These are phyloP conservation scores for Oryzias dopingdopingensis DNA, from an alignment of 2,797 vertebrate species.

Conservation along the genomic window DNA sequence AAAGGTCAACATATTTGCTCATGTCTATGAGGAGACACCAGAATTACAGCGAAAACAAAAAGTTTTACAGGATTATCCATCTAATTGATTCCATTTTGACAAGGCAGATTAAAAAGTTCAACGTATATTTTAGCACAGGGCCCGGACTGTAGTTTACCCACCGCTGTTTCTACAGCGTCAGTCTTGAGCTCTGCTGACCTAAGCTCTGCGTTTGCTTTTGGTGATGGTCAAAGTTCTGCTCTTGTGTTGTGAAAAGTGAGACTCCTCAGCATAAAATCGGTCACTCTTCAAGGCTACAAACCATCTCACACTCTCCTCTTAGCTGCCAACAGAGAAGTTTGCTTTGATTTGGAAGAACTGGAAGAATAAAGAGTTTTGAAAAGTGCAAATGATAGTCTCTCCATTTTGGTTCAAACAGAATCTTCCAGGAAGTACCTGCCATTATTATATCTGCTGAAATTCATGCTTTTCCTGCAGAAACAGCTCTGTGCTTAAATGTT, in stretches of 20 bases:
- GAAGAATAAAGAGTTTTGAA: slow-evolving; percentile 2
- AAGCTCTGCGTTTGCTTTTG: slow-evolving; percentile 17
- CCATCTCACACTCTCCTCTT: background rate
- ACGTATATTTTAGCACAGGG: no score
- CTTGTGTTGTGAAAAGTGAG: slow-evolving; percentile 22
- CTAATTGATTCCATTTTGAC: no score
- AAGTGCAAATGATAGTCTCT: slow-evolving; percentile 3
- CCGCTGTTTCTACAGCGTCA: slow-evolving; percentile 7
- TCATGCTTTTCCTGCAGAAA: slow-evolving; percentile 63
- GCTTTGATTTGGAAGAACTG: background rate
- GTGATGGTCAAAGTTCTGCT: slow-evolving; percentile 12
- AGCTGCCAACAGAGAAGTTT: background rate
- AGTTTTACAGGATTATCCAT: no score
- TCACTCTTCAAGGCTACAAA: slow-evolving; percentile 9
- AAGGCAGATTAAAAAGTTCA: no score
- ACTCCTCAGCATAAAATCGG: slow-evolving; percentile 10
- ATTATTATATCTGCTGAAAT: slow-evolving; percentile 20
- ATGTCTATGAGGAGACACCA: no score
- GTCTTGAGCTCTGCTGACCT: slow-evolving; percentile 39
- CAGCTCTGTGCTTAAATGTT: slow-evolving; percentile 57
- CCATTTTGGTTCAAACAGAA: slow-evolving; percentile 53
- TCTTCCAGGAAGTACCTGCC: slow-evolving; percentile 4
- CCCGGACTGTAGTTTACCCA: slow-evolving; percentile 16
- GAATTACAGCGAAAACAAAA: no score
- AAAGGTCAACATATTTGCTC: no score